Base-by-base conservation (phyloP, 2,113 vertebrate genomes). In the Nematolebias whitei region DNA sequence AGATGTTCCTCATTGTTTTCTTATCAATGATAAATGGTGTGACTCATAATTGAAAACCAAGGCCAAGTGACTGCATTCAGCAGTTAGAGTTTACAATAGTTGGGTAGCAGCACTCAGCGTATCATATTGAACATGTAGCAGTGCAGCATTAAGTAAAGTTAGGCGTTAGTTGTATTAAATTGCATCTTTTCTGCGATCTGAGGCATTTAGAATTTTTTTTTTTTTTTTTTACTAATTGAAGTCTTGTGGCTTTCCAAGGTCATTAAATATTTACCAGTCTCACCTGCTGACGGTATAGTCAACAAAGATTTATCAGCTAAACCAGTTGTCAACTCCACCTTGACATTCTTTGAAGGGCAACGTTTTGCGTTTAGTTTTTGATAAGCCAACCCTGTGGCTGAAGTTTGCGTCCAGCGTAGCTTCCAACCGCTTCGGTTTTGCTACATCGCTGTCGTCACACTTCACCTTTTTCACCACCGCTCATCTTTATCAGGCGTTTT, bases 401-500 rank as follows among this genome's bases (percentile, higher is more conserved):
- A 48, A 51, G n/a, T 24, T 58, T n/a, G 29, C 3, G 39, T 66
- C 44, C 2, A 10, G 22, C 32, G 32, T 59, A 49, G 22, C 44
- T 56, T 71, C 14, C 45, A 5, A 63, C 39, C 32, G 16, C 53
- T 3, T 18, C 45, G 29, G 3, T 23, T 24, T 26, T 45, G 35
- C 35, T 63, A 68, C 38, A 16, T 52, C 23, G 38, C 57, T 29
- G 44, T 29, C 40, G 45, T 61, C 24, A 15, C 8, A 6, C 6
- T 59, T 15, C 32, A 32, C 51, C 22, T 15, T 51, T 11, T 60
- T 29, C n/a, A 18, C 10, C 6, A 16, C 35, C 18, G 51, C 67
- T 66, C 58, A 41, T 65, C 45, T 71, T 66, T 53, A 54, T 20
- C 65, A 71, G 50, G 53, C 47, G 32, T 76, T 57, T n/a, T 65